Evolutionary conservation across 1,140 invertebrate species (phyloP), one percentile per base, ranked within the genome.

Genomic region (Hormaphis cornu): DNA sequence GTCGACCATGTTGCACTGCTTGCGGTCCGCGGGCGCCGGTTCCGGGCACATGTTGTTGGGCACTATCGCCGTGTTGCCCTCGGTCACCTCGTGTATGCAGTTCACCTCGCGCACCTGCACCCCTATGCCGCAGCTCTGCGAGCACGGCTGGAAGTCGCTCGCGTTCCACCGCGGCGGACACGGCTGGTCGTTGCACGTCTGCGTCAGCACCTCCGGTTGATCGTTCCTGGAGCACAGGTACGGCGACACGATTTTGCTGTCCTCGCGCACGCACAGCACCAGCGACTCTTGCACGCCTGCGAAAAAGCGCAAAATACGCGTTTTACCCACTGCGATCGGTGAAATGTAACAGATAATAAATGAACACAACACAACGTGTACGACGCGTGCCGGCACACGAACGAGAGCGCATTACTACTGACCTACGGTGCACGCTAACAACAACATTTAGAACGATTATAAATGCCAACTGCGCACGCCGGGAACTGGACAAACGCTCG

Each of bases 61-160:
- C 20, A 97, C 89, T 1, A 90, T 83, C 18, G 95, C 86, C 0
- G 90, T 91, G 77, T 93, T 95, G 26, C 89, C 89, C 20, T 89
- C 82, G 0, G 89, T 91, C 9, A 93, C 88, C 79, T 95, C 92
- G 76, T 97, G 94, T 74, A 97, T 91, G 79, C 96, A 98, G 71
- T 86, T 89, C 53, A 92, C 89, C 75, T 92, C 89, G 63, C 90
- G 80, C 0, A 87, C 90, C 79, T 91, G 89, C 72, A 92, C 89
- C 0, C 96, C 95, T 44, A 95, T 89, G 44, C 95, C 75, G 35
- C 74, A 75, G 33, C 69, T 71, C n/a, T 75, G 74, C 16, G 74
- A 74, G 54, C 86, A 87, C 24, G 86, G 82, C 10, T 86, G 87
- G 77, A 90, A 91, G 48, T 90, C 88, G 20, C 87, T 88, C 73